A percentile compares a stretch with the other conserved stretches of the same genome.
phyloP scores from a whole-genome alignment of 2,797 vertebrate genomes.

The Lophotriccus pileatus region DNA sequence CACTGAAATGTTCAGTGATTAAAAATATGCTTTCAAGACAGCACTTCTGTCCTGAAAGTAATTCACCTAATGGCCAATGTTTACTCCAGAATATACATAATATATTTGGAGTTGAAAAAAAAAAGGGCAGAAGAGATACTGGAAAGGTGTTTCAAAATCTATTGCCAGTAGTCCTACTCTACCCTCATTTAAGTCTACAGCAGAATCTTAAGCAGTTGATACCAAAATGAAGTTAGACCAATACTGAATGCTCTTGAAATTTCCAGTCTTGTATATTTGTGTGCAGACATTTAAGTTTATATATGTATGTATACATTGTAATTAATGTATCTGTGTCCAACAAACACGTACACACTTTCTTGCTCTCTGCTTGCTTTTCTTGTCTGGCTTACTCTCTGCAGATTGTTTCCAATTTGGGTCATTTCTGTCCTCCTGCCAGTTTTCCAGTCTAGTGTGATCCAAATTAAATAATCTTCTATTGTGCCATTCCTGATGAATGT shows the following conservation, averaged over 20 bases:
- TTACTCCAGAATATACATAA: neutral
- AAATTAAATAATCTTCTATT: conserved; percentile 73
- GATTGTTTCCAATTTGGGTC: conserved; percentile 64
- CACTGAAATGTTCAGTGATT: neutral
- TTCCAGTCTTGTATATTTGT: neutral
- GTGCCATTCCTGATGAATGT: conserved; percentile 63
- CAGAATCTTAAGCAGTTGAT: neutral
- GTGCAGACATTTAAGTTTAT: neutral
- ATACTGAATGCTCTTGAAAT: neutral
- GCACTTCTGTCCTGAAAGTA: neutral
- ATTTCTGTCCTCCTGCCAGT: conserved; percentile 64
- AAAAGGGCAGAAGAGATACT: neutral
- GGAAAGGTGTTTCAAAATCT: neutral
- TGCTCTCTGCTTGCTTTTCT: conserved; percentile 16
- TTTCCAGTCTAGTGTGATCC: conserved; percentile 67
- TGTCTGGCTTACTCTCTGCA: conserved; percentile 2
- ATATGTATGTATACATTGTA: neutral
- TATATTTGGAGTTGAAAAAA: neutral
- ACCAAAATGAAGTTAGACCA: neutral
- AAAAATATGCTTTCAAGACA: neutral
- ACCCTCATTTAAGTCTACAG: neutral
- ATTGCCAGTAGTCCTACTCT: neutral
- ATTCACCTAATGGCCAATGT: neutral
- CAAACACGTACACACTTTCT: neutral
- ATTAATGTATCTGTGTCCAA: neutral